Percentiles rank a stretch among this genome's conserved stretches.
These are phyloP conservation scores for Enteromius mattozi DNA, from an alignment of 2,797 vertebrate species.

Conservation along the genomic window DNA sequence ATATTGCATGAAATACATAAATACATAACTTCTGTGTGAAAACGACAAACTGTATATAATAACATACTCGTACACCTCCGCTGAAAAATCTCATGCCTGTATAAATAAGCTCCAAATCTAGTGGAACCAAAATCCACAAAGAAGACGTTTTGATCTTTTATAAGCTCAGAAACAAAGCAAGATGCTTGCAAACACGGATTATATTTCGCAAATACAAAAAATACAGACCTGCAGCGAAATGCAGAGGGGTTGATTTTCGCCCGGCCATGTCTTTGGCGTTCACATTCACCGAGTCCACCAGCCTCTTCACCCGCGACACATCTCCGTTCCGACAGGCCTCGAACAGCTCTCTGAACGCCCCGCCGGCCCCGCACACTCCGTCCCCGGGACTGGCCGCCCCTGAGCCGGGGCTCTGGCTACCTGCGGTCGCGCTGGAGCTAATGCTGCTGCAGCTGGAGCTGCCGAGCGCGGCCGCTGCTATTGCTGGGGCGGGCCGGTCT, in stretches of 20 bases:
- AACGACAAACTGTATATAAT: neutral
- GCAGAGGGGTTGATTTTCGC: constrained; percentile 94
- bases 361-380: constrained; percentile 80
- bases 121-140: neutral
- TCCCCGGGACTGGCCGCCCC: constrained; percentile 74
- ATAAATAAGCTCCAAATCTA: neutral
- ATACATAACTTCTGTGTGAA: neutral
- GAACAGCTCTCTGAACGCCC: constrained; percentile 91
- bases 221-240: constrained; percentile 90
- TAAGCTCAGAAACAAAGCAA: neutral
- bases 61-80: neutral
- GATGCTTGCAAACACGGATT: neutral
- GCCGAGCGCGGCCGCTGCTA: constrained; percentile 73
- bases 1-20: neutral
- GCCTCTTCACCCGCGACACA: constrained; percentile 91
- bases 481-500: constrained; percentile 78
- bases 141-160: neutral
- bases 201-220: neutral
- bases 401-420: constrained; percentile 79
- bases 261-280: constrained; percentile 99
- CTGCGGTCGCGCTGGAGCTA: constrained; percentile 78
- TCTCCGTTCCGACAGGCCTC: constrained; percentile 98
- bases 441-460: constrained; percentile 73
- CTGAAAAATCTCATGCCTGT: neutral
- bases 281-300: constrained; percentile 93